These are phyloP conservation scores for Ondatra zibethicus DNA, from an alignment of 2,113 vertebrate species.

Conservation along the genomic window DNA sequence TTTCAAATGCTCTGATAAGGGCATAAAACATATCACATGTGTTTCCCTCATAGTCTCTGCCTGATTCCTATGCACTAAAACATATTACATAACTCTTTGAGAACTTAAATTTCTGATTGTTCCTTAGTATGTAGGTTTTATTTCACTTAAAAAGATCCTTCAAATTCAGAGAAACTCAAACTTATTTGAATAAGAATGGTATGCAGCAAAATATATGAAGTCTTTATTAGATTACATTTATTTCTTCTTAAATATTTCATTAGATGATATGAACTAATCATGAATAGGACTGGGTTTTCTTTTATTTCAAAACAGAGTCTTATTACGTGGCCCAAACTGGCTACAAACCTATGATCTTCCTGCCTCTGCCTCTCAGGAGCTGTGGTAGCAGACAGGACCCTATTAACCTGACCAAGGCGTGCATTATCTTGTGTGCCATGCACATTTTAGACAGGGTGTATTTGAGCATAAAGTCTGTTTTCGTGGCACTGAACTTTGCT, in stretches of 20 bases:
- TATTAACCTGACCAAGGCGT: not conserved
- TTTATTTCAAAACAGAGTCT: not conserved
- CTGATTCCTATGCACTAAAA: not conserved
- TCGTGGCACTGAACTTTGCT: slow-evolving; percentile 35
- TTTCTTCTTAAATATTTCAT: slow-evolving; percentile 51
- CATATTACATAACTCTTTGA: slow-evolving; percentile 17
- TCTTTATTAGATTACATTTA: not conserved
- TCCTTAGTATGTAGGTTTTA: slow-evolving; percentile 49
- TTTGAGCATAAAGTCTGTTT: slow-evolving; percentile 48
- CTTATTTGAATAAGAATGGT: not conserved
- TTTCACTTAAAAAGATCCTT: slow-evolving; percentile 1
- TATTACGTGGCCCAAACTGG: not conserved
- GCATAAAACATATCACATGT: slow-evolving; percentile 48
- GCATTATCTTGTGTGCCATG: slow-evolving; percentile 21
- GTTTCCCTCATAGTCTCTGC: not conserved
- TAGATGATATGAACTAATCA: slow-evolving; percentile 24
- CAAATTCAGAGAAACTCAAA: slow-evolving; percentile 29
- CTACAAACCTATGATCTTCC: not conserved
- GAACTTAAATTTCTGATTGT: slow-evolving; percentile 61
- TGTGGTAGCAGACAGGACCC: not conserved
- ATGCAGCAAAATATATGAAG: not conserved
- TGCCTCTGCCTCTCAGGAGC: not conserved
- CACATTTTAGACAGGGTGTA: slow-evolving; percentile 7
- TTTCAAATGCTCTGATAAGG: slow-evolving; percentile 64
- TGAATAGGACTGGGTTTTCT: not conserved